Evolutionary conservation across 2,113 vertebrate species (phyloP).

Genomic region (Gila orcuttii): DNA sequence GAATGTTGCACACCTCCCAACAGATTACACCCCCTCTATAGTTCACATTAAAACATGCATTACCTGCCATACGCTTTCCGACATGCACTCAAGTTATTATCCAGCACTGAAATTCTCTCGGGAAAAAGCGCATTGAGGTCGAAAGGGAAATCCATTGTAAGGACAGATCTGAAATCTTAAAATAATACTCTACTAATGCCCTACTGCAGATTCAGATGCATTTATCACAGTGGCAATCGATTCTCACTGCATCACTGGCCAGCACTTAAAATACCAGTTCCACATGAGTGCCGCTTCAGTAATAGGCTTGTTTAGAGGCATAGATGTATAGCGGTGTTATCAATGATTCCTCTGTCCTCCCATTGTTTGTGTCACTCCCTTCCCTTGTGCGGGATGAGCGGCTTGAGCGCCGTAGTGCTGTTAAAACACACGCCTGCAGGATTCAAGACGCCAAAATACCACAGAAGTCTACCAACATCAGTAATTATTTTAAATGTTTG

Average conservation of each 20-base stretch:
- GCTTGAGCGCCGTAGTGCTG: not conserved
- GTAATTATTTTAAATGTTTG: not conserved
- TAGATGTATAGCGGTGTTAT: not conserved
- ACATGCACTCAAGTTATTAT: slow-evolving; percentile 68
- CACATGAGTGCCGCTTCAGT: not conserved
- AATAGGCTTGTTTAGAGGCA: not conserved
- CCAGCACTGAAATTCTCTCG: slow-evolving; percentile 74
- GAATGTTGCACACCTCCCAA: not conserved
- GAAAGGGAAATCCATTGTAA: slow-evolving; percentile 74
- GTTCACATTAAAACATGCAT: slow-evolving; percentile 22
- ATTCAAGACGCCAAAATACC: not conserved
- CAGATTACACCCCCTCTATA: not conserved
- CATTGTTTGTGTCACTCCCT: slow-evolving; percentile 32
- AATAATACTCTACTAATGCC: slow-evolving; percentile 1
- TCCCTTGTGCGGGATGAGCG: slow-evolving; percentile 5
- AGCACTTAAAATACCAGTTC: not conserved
- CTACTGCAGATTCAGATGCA: slow-evolving; percentile 8
- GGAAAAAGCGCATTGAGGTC: slow-evolving; percentile 73
- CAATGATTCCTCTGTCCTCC: slow-evolving; percentile 29
- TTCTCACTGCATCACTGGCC: slow-evolving; percentile 23
- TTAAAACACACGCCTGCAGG: not conserved
- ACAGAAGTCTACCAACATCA: not conserved
- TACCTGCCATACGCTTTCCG: slow-evolving; percentile 70
- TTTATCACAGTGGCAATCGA: slow-evolving; percentile 5
- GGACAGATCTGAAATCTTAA: slow-evolving; percentile 26